These are phyloP conservation scores for Ceratosolen fusciceps DNA, from an alignment of 1,140 invertebrate species.

Conservation along the genomic window DNA sequence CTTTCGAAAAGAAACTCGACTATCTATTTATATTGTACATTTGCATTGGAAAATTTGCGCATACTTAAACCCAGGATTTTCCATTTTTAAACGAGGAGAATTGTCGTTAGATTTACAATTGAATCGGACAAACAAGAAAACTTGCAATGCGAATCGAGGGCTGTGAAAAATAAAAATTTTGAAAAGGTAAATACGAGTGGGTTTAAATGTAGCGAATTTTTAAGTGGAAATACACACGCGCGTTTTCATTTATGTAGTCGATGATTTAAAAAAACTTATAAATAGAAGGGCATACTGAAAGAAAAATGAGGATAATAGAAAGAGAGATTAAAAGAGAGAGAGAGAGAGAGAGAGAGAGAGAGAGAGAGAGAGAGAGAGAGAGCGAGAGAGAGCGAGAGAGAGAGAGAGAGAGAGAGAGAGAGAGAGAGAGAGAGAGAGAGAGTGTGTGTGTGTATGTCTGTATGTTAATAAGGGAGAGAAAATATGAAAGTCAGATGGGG, in stretches of 20 bases:
- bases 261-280: slow-evolving; percentile 41
- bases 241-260: slow-evolving; percentile 19
- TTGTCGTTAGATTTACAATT: slow-evolving; percentile 31
- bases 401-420: not conserved
- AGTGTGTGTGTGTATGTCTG: too few species aligned
- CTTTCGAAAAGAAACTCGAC: slow-evolving; percentile 54
- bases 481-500: too few species aligned
- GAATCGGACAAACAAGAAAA: slow-evolving; percentile 18
- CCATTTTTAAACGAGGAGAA: slow-evolving; percentile 22
- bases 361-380: not conserved
- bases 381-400: not conserved
- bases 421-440: not conserved
- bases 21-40: slow-evolving; percentile 70
- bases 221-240: not conserved
- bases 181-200: slow-evolving; percentile 49
- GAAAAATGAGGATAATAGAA: not conserved
- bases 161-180: slow-evolving; percentile 64
- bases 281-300: not conserved
- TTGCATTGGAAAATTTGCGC: slow-evolving; percentile 43
- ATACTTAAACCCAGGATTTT: slow-evolving; percentile 41
- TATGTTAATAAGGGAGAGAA: too few species aligned
- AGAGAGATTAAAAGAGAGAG: too few species aligned
- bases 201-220: slow-evolving; percentile 46
- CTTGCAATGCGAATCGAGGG: slow-evolving; percentile 65
- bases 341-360: not conserved